Percentiles rank a stretch among this genome's conserved stretches.
phyloP scores from a whole-genome alignment of 2,113 vertebrate genomes.

The Ginglymostoma cirratum region DNA sequence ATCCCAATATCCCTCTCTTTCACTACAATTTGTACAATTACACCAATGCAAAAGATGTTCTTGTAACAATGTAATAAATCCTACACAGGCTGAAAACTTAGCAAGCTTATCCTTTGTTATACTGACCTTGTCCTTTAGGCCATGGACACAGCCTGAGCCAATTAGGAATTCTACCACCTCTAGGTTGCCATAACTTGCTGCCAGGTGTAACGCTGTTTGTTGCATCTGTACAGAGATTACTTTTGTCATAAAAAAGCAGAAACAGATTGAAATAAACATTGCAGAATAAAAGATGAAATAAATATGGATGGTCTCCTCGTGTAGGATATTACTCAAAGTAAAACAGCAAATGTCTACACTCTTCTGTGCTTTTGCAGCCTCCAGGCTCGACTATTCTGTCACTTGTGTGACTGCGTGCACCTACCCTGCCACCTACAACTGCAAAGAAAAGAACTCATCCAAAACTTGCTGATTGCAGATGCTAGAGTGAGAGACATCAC shows the following conservation, averaged over 20 bases:
- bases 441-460: not conserved
- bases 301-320: not conserved
- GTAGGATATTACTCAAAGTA: not conserved
- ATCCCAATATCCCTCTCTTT: not conserved
- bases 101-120: not conserved
- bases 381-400: not conserved
- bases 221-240: conserved; percentile 52
- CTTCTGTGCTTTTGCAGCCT: not conserved
- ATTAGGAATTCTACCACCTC: conserved; percentile 75
- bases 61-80: not conserved
- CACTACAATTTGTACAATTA: not conserved
- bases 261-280: not conserved
- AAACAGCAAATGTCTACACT: not conserved
- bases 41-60: not conserved
- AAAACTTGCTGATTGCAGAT: not conserved
- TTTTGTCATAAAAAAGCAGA: not conserved
- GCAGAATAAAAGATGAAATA: not conserved
- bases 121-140: conserved; percentile 74
- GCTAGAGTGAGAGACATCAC: too few species aligned
- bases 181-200: conserved; percentile 64
- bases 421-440: not conserved
- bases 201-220: conserved; percentile 73
- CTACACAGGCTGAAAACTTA: not conserved
- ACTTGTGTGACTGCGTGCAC: not conserved
- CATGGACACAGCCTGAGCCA: conserved; percentile 62